phyloP scores from a whole-genome alignment of 2,888 invertebrate species.

The Sinopyrophorus schimmeli region DNA sequence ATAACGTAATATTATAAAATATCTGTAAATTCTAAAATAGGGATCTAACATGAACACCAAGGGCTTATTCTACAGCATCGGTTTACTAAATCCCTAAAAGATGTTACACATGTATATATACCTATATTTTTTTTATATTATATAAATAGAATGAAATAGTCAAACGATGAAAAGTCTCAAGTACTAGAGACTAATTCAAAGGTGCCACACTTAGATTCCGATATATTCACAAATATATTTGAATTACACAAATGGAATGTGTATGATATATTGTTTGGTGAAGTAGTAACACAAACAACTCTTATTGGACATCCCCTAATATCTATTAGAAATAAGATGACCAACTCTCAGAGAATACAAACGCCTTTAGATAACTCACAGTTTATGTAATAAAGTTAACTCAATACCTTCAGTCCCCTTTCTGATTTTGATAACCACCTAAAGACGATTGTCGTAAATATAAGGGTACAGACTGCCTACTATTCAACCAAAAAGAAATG shows the following conservation, averaged over 20 bases:
- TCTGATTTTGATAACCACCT: slow-evolving; percentile 4
- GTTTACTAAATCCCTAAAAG: background rate
- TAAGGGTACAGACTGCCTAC: slow-evolving; percentile 55
- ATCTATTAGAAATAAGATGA: slow-evolving; percentile 2
- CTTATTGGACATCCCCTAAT: slow-evolving; percentile 1
- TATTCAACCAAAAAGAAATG: slow-evolving; percentile 22
- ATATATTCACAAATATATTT: slow-evolving; percentile 1
- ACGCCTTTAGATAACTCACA: background rate
- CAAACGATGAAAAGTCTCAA: background rate
- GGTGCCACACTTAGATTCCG: background rate
- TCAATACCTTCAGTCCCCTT: slow-evolving; percentile 2
- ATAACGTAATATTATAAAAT: too few relatives aligned
- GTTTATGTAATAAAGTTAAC: background rate
- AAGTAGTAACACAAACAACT: background rate
- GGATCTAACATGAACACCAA: slow-evolving; percentile 12
- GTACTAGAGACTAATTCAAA: background rate
- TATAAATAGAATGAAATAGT: slow-evolving; percentile 1
- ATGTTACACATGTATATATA: background rate
- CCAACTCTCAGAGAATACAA: background rate
- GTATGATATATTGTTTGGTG: background rate
- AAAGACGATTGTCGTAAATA: slow-evolving; percentile 55
- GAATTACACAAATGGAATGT: background rate
- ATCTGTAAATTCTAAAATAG: too few relatives aligned
- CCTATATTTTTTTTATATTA: slow-evolving; percentile 4
- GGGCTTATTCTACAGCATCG: slow-evolving; percentile 1